phyloP scores from a whole-genome alignment of 2,113 vertebrate genomes.

The Procapra przewalskii region DNA sequence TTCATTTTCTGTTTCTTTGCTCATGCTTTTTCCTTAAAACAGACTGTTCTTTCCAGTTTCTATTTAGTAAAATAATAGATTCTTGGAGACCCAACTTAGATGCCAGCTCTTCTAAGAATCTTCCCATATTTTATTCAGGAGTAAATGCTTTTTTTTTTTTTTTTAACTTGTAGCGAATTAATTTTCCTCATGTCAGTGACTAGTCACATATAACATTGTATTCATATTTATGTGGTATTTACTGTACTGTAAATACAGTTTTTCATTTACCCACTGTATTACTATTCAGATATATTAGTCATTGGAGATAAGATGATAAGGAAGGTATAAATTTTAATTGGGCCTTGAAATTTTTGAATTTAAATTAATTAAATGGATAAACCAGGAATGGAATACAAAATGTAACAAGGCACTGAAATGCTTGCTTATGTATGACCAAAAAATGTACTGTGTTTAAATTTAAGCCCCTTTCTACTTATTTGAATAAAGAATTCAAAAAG shows the following conservation, averaged over 20 bases:
- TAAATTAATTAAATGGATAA: neutral
- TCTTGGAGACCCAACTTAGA: neutral
- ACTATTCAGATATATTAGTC: neutral
- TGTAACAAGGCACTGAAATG: neutral
- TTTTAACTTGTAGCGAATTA: neutral
- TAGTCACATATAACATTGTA: neutral
- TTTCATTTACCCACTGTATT: neutral
- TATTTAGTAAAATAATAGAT: neutral
- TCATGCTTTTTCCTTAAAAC: neutral
- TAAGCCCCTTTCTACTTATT: neutral
- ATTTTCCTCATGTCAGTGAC: neutral
- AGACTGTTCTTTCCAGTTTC: neutral
- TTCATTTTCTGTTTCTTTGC: neutral
- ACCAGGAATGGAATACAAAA: neutral
- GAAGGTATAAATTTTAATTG: neutral
- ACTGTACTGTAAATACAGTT: neutral
- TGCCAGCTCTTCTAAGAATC: neutral
- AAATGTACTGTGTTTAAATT: neutral
- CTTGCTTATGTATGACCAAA: neutral
- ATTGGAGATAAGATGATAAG: neutral
- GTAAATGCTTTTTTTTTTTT: neutral
- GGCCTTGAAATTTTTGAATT: neutral
- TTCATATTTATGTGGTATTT: neutral
- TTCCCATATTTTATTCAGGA: neutral
- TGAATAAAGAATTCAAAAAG: neutral